Evolutionary conservation across 2,113 vertebrate genomes (phyloP).

Genomic region (Trachemys scripta): DNA sequence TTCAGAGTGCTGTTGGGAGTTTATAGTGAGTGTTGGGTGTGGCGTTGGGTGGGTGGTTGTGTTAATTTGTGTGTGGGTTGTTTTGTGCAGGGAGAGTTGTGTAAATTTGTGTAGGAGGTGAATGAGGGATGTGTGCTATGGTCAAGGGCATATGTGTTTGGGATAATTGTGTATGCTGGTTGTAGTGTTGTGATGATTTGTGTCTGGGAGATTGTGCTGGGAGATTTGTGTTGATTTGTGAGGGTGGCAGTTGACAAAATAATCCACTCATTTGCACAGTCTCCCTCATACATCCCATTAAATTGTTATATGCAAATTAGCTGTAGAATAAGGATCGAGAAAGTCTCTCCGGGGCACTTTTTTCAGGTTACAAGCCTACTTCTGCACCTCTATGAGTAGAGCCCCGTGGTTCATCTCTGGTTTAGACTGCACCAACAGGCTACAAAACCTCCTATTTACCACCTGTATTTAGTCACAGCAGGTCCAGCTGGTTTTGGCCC

Average conservation of each 20-base stretch:
- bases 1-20: too few species aligned
- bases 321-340: neutral
- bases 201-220: too few species aligned
- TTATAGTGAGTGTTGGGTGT: too few species aligned
- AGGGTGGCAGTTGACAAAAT: neutral
- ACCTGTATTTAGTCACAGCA: neutral
- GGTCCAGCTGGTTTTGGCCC: neutral
- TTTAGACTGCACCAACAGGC: neutral
- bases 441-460: neutral
- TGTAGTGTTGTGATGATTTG: too few species aligned
- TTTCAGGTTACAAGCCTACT: neutral
- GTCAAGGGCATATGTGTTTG: too few species aligned
- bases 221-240: too few species aligned
- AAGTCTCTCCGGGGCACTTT: neutral
- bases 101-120: too few species aligned
- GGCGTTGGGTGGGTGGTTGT: too few species aligned
- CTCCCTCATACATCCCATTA: neutral
- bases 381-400: neutral
- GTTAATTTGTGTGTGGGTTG: too few species aligned
- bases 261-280: neutral
- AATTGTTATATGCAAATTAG: neutral
- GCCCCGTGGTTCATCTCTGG: neutral
- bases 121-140: too few species aligned
- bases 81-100: too few species aligned
- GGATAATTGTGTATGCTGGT: too few species aligned